Evolutionary conservation across 2,888 invertebrate genomes (phyloP), one percentile per base, ranked within the genome.

Genomic region (Cheilosia vulpina): DNA sequence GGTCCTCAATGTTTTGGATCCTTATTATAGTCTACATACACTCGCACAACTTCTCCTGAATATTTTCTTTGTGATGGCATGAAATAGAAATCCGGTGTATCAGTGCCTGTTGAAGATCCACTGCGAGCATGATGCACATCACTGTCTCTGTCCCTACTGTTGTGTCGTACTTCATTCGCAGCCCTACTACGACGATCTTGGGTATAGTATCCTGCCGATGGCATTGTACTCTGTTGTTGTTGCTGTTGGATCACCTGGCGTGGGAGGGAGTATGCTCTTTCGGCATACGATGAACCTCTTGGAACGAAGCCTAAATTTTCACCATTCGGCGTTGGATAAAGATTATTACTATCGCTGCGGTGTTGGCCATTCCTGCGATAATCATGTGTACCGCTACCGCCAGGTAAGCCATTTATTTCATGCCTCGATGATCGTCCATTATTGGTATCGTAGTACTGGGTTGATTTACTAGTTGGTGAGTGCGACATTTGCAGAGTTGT

Each of bases 11-110:
- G 94, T 90, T 95, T 94, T 72, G 94, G 94, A 89, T 95, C 94
- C 91, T 95, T 96, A 90, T 95, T 96, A 90, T 96, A 96, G 91
- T 96, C 96, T 43, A 97, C 96, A 91, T 96, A 97, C 50, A 97
- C 96, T 88, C 96, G 93, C 71, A 97, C 96, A 38, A 96, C 96
- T 93, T 98, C 97, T 88, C 98, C 98, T 89, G 97, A 97, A 93
- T 98, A 97, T 92, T 98, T 97, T 87, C 98, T 93, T 91, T 98
- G 98, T 85, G 97, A 97, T 57, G 98, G 98, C 97, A 98, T 98
- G 92, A 98, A 98, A 93, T 98, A 98, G 93, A 98, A 98, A 93
- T 98, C 98, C 0, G 97, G 92, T 63, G 92, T 92, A 88, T 92
- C 92, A 2, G 91, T 89, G 27, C 92, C 92, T 19, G 91, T 90